phyloP scores from a whole-genome alignment of 2,888 invertebrate species.

The Priocnemis perturbator region DNA sequence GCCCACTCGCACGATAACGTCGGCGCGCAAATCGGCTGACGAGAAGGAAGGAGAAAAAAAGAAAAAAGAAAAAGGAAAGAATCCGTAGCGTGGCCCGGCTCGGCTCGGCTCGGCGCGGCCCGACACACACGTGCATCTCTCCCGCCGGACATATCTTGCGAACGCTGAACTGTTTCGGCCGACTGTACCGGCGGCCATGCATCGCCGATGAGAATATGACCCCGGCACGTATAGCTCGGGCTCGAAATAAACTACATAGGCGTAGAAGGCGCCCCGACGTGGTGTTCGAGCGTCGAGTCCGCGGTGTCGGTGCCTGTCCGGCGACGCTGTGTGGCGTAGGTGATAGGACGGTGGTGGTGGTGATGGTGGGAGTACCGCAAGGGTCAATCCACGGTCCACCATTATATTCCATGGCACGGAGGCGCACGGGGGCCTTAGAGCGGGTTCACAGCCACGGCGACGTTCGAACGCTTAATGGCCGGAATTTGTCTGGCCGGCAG shows the following conservation, averaged over 20 bases:
- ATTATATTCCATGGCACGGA: slow-evolving; percentile 64
- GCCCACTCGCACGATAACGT: background rate
- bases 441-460: slow-evolving; percentile 55
- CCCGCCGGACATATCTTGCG: background rate
- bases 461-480: slow-evolving; percentile 65
- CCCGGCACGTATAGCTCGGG: slow-evolving; percentile 58
- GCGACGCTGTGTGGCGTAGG: slow-evolving; percentile 42
- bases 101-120: slow-evolving; percentile 11
- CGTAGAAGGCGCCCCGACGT: slow-evolving; percentile 49
- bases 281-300: background rate
- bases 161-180: slow-evolving; percentile 42
- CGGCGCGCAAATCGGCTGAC: background rate
- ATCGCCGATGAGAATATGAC: slow-evolving; percentile 73
- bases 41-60: background rate
- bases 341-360: slow-evolving; percentile 39
- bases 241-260: slow-evolving; percentile 42
- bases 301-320: too few species aligned
- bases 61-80: background rate
- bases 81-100: too few species aligned
- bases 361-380: slow-evolving; percentile 73
- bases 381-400: slow-evolving; percentile 73
- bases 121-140: slow-evolving; percentile 23
- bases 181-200: slow-evolving; percentile 45
- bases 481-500: slow-evolving; percentile 67
- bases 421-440: slow-evolving; percentile 46